phyloP scores from a whole-genome alignment of 2,113 vertebrate species.

The Corvus cornix region DNA sequence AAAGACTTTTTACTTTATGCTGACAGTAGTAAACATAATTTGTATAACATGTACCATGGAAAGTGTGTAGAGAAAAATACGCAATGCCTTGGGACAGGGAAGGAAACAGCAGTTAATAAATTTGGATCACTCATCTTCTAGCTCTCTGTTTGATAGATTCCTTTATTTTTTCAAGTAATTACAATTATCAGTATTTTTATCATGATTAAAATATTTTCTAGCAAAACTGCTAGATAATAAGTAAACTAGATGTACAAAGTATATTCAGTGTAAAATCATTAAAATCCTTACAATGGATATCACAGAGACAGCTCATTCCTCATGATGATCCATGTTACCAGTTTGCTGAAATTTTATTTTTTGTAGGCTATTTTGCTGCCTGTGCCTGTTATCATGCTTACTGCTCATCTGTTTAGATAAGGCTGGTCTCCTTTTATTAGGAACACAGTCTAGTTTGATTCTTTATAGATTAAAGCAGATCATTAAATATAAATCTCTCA shows the following conservation, averaged over 20 bases:
- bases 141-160: not conserved
- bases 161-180: not conserved
- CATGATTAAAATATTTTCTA: not conserved
- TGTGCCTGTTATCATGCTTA: not conserved
- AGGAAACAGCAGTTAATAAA: not conserved
- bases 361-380: constrained; percentile 40
- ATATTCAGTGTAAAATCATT: not conserved
- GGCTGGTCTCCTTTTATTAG: constrained; percentile 45
- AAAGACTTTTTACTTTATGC: not conserved
- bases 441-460: not conserved
- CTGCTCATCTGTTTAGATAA: constrained; percentile 23
- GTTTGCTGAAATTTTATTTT: constrained; percentile 53
- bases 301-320: constrained; percentile 27
- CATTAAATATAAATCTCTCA: constrained; percentile 45
- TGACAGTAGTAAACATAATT: not conserved
- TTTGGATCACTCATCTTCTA: not conserved
- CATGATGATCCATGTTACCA: constrained; percentile 10
- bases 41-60: not conserved
- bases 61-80: not conserved
- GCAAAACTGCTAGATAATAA: not conserved
- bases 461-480: constrained; percentile 53
- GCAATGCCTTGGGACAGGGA: not conserved
- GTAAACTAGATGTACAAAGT: not conserved
- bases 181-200: not conserved
- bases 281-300: not conserved